Evolutionary conservation across 2,888 invertebrate genomes (phyloP).

Genomic region (Gnatocerus cornutus): DNA sequence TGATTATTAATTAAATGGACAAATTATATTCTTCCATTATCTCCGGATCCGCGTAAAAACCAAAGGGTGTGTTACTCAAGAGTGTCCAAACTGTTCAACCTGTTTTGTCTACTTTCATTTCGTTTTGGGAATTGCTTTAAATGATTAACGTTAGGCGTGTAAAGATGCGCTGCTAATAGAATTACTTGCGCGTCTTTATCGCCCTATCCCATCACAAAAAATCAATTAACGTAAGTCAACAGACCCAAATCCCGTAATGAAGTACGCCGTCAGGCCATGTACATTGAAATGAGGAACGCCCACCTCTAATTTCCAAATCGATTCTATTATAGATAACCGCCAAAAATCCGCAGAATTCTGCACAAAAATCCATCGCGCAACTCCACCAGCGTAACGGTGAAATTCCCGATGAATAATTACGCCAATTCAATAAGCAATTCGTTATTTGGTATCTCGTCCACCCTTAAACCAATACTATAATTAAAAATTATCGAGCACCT

Average conservation of each 20-base stretch:
- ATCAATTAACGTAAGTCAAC: slow-evolving; percentile 35
- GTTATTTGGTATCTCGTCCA: slow-evolving; percentile 48
- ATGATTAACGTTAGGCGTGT: neutral
- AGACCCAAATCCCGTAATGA: slow-evolving; percentile 33
- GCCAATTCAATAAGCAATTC: slow-evolving; percentile 45
- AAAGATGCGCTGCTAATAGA: neutral
- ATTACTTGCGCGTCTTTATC: slow-evolving; percentile 16
- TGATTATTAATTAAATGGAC: slow-evolving; percentile 47
- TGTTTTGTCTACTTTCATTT: slow-evolving; percentile 3
- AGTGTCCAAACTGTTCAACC: neutral
- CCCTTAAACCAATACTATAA: slow-evolving; percentile 56
- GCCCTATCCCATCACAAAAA: slow-evolving; percentile 16
- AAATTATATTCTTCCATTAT: slow-evolving; percentile 36
- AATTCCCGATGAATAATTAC: slow-evolving; percentile 22
- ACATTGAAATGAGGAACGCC: slow-evolving; percentile 50
- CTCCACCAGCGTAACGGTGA: slow-evolving; percentile 27
- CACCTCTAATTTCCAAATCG: slow-evolving; percentile 48
- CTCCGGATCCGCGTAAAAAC: slow-evolving; percentile 4
- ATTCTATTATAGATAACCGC: slow-evolving; percentile 49
- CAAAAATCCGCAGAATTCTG: slow-evolving; percentile 18
- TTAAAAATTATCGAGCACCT: slow-evolving; percentile 51
- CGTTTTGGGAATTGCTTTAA: neutral
- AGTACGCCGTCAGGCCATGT: slow-evolving; percentile 20
- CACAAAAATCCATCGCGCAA: slow-evolving; percentile 12
- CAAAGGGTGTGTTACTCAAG: neutral